phyloP scores from a whole-genome alignment of 64 coral and sea anemone species.

The Catalaphyllia jardinei region DNA sequence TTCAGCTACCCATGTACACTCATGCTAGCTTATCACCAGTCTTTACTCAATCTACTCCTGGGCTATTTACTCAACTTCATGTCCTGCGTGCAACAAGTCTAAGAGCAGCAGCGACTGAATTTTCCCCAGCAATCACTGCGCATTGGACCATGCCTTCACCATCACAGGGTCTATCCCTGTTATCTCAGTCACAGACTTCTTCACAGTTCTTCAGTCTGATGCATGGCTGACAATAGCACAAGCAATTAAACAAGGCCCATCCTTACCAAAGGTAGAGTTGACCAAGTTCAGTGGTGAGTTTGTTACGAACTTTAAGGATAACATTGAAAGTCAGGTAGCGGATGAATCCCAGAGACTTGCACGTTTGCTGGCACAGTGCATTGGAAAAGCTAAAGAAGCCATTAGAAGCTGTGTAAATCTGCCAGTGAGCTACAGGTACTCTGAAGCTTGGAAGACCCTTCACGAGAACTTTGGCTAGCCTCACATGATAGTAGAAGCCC shows the following conservation, averaged over 20 bases:
- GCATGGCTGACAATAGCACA: constrained; percentile 58
- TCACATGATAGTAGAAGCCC: constrained; percentile 71
- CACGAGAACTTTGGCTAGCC: constrained; percentile 61
- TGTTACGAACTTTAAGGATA: constrained; percentile 52
- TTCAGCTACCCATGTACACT: background rate
- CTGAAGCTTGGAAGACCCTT: constrained; percentile 53
- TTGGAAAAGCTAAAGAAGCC: constrained; percentile 61
- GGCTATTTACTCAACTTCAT: background rate
- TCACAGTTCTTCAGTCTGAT: background rate
- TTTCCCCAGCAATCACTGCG: background rate
- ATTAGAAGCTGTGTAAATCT: constrained; percentile 61
- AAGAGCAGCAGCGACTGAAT: background rate
- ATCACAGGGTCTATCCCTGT: too few species aligned
- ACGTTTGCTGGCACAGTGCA: constrained; percentile 56
- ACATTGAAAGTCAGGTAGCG: constrained; percentile 52
- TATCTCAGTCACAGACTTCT: too few species aligned
- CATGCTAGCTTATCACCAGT: background rate
- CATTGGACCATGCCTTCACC: background rate
- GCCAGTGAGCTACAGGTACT: constrained; percentile 37
- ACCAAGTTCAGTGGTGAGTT: constrained; percentile 61
- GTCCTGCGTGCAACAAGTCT: background rate
- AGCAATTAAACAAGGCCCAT: constrained; percentile 69
- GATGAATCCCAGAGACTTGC: constrained; percentile 63
- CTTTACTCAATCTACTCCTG: background rate
- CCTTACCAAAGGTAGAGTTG: constrained; percentile 55